phyloP scores from a whole-genome alignment of 2,113 vertebrate genomes.

The Pelmatolapia mariae region DNA sequence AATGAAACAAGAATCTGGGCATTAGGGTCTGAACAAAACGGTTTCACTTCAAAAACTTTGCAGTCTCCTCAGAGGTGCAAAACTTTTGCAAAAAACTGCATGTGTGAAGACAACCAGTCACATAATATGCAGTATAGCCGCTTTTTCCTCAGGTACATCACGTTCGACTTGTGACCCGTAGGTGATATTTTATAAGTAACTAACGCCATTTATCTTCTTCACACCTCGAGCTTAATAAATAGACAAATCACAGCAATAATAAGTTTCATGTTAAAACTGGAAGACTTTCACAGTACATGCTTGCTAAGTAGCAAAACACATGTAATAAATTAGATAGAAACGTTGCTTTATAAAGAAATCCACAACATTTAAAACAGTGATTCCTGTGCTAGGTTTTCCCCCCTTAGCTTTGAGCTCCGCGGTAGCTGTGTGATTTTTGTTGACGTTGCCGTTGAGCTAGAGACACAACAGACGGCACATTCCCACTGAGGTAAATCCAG shows the following conservation, averaged over 20 bases:
- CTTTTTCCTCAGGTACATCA: not conserved
- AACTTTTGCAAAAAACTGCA: not conserved
- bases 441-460: not conserved
- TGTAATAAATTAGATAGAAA: conserved; percentile 52
- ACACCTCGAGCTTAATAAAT: conserved; percentile 28
- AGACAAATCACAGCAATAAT: conserved; percentile 44
- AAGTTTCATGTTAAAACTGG: conserved; percentile 51
- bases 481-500: conserved; percentile 51
- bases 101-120: not conserved
- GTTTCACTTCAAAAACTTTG: not conserved
- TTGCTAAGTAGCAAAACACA: conserved; percentile 49
- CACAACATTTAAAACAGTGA: conserved; percentile 34
- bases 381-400: conserved; percentile 60
- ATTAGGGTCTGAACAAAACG: not conserved
- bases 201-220: not conserved
- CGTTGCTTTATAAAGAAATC: conserved; percentile 26
- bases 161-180: conserved; percentile 4
- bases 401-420: conserved; percentile 41
- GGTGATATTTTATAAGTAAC: not conserved
- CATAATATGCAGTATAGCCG: not conserved
- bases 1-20: not conserved
- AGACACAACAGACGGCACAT: conserved; percentile 40
- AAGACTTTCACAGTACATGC: conserved; percentile 70
- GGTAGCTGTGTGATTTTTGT: conserved; percentile 11
- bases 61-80: not conserved